Conservation (phyloP, 2,888 invertebrate species). For the Panorpa germanica region DNA sequence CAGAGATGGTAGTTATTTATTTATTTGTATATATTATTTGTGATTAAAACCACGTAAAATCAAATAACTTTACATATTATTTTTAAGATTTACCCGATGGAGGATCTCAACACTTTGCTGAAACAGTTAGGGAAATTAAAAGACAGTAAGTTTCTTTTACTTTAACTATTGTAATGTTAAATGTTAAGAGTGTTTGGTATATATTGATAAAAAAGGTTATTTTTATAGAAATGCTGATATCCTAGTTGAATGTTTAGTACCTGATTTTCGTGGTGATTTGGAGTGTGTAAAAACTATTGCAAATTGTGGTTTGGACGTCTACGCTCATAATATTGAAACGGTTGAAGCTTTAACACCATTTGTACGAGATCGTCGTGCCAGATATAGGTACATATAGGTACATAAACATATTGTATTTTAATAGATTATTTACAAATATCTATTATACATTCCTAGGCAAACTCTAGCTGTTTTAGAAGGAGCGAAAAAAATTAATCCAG, state of each 20-base stretch:
- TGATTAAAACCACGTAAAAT: constrained; percentile 3
- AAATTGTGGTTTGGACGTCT: constrained; percentile 78
- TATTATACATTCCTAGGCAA: constrained; percentile 33
- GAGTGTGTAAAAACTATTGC: constrained; percentile 58
- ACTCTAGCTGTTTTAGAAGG: constrained; percentile 64
- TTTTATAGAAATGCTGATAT: constrained; percentile 53
- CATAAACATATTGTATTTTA: no score
- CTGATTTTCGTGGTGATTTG: constrained; percentile 80
- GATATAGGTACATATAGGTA: constrained; percentile 55
- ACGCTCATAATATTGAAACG: constrained; percentile 97
- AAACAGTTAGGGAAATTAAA: constrained; percentile 79
- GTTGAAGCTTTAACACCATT: constrained; percentile 78
- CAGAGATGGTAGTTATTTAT: constrained; percentile 55
- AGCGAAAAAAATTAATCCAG: constrained; percentile 63
- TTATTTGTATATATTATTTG: constrained; percentile 3
- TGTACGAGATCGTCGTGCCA: constrained; percentile 86
- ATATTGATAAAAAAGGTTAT: constrained; percentile 5
- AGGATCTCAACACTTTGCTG: constrained; percentile 83
- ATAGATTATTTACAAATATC: not conserved
- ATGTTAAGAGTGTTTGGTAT: not conserved
- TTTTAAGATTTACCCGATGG: constrained; percentile 76
- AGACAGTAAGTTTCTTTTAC: constrained; percentile 32
- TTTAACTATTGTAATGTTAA: constrained; percentile 1
- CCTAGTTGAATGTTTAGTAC: constrained; percentile 89
- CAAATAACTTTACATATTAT: constrained; percentile 10